Conservation (phyloP, 2,797 vertebrate genomes). For the Yasuhikotakia modesta region DNA sequence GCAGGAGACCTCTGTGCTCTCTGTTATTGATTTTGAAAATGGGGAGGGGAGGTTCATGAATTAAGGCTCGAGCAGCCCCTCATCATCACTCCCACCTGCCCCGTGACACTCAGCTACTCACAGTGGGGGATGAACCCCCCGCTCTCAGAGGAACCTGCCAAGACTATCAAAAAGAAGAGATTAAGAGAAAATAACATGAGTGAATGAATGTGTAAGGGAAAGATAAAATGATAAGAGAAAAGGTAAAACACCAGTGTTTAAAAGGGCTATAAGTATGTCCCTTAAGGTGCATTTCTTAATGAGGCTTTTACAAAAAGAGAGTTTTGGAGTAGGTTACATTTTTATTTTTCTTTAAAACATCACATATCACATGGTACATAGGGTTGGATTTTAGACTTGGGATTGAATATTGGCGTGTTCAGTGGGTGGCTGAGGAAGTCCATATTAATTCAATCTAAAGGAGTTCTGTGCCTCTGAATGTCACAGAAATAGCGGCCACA, state of each 20-base stretch:
- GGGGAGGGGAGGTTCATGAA: constrained; percentile 25
- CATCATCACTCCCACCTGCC: constrained; percentile 47
- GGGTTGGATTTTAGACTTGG: constrained; percentile 4
- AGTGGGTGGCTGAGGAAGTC: constrained; percentile 70
- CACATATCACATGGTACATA: constrained; percentile 43
- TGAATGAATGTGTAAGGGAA: constrained; percentile 44
- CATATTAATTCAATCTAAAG: constrained; percentile 81
- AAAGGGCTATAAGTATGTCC: constrained; percentile 74
- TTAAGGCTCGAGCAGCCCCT: constrained; percentile 42
- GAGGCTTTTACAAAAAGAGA: constrained; percentile 65
- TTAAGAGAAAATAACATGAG: constrained; percentile 34
- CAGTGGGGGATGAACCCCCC: constrained; percentile 31
- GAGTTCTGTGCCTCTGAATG: constrained; percentile 73
- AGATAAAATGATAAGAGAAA: constrained; percentile 64
- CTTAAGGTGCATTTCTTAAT: constrained; percentile 73
- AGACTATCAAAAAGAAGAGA: constrained; percentile 45
- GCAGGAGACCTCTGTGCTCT: constrained; percentile 38
- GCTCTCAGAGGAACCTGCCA: constrained; percentile 36
- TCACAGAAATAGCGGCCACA: constrained; percentile 74
- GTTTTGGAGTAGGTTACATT: constrained; percentile 33
- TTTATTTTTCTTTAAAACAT: constrained; percentile 50
- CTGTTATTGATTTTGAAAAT: constrained; percentile 43
- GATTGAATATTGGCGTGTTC: constrained; percentile 74
- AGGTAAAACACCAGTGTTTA: constrained; percentile 72
- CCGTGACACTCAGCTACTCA: constrained; percentile 43